phyloP scores from a whole-genome alignment of 2,113 vertebrate genomes.

The Peromyscus leucopus region DNA sequence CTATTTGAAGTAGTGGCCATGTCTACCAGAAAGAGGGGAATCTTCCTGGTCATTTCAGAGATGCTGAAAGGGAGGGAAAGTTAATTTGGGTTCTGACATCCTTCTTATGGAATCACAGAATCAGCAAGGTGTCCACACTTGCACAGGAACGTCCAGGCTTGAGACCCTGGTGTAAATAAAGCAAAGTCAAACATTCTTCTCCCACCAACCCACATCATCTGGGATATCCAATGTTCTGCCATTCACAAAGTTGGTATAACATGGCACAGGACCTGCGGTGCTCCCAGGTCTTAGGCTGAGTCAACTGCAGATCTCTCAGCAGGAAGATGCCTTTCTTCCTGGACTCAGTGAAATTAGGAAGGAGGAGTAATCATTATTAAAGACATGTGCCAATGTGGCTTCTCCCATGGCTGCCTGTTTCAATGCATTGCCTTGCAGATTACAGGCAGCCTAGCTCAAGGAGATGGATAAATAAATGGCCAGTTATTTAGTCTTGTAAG shows the following conservation, averaged over 20 bases:
- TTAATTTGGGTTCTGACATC: not conserved
- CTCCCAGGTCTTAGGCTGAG: not conserved
- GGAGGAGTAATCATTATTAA: not conserved
- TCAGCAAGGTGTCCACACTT: not conserved
- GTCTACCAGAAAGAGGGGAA: not conserved
- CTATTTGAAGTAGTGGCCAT: not conserved
- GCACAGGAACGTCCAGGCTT: not conserved
- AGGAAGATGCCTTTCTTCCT: not conserved
- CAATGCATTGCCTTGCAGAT: not conserved
- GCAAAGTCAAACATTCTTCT: not conserved
- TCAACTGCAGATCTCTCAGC: not conserved
- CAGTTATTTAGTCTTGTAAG: not conserved
- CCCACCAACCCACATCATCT: not conserved
- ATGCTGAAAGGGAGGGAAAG: not conserved
- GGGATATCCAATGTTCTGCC: not conserved
- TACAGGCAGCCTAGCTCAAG: not conserved
- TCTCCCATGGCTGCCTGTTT: not conserved
- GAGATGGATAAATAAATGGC: not conserved
- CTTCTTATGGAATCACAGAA: not conserved
- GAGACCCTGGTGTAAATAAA: not conserved
- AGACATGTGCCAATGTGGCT: fast-evolving
- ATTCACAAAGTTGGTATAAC: not conserved
- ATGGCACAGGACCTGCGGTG: too few relatives aligned
- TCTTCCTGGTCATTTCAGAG: not conserved
- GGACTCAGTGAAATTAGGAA: not conserved